Evolutionary conservation across 2,888 invertebrate genomes (phyloP), one percentile per base, ranked within the genome.

Genomic region (Sicus ferrugineus): DNA sequence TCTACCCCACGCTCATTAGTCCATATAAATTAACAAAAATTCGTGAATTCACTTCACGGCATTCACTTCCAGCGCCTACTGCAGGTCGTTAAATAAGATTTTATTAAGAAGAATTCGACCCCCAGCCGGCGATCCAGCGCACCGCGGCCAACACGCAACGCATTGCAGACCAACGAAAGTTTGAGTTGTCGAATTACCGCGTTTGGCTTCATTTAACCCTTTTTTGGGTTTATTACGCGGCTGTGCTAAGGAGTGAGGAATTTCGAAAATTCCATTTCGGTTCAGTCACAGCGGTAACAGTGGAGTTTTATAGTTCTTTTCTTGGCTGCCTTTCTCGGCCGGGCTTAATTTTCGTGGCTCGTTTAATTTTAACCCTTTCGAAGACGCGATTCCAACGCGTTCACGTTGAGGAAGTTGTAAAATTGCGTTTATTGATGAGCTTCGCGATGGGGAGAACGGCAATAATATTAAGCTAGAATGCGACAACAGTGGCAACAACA

Each of bases 121-220:
- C 34, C 58, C 11, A 19, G 11, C n/a, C 42, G 38, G 19, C 34
- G 9, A 21, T 11, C 21, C 19, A 1, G 21, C 2, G 38, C 38
- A 23, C 38, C 7, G 31, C n/a, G 31, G 5, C 63, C 50, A 9
- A 42, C 9, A 59, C 21, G 21, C 26, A 11, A 28, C 3, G 16
- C 26, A 56, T 26, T n/a, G 14, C 48, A 46, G 30, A 63, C 46
- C 16, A 16, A n/a, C 11, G 46, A 2, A 42, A 9, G 16, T 70
- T 70, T 62, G 52, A 54, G 31, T 70, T 71, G 70, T 68, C 73
- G 73, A 77, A 76, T 76, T 76, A 76, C 79, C 77, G 77, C 79
- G 81, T 81, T 82, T 79, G 81, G 82, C 81, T 81, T 80, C 82
- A 81, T 81, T 81, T 81, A 81, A 80, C 81, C 79, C 75, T 72